Conservation (phyloP, 1,140 invertebrate species). For the Lordiphosa mommai region DNA sequence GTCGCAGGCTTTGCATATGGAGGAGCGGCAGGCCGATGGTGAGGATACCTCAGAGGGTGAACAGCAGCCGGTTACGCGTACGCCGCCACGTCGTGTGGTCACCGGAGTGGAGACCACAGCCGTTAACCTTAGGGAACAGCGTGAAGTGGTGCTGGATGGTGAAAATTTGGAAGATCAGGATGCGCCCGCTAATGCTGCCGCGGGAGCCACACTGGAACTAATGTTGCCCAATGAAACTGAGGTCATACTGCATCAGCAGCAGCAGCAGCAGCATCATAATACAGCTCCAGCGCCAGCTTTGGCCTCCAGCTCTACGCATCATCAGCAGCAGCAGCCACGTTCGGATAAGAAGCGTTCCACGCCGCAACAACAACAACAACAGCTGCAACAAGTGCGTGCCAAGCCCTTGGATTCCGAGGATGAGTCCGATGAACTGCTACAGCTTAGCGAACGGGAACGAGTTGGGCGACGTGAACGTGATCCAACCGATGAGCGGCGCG, state of each 20-base stretch:
- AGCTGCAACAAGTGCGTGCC: background rate
- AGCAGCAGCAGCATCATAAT: background rate
- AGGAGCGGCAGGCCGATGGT: constrained; percentile 75
- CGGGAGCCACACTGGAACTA: background rate
- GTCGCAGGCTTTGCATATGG: constrained; percentile 60
- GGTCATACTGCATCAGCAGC: constrained; percentile 17
- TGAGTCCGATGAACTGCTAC: constrained; percentile 56
- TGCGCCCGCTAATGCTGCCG: background rate
- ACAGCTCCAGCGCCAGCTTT: background rate
- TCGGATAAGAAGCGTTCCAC: constrained; percentile 28
- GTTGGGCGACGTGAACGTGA: constrained; percentile 21
- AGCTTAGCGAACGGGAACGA: constrained; percentile 34
- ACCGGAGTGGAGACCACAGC: constrained; percentile 47
- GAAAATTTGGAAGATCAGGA: constrained; percentile 82
- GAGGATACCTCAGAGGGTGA: constrained; percentile 72
- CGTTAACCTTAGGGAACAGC: constrained; percentile 64
- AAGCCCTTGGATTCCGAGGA: constrained; percentile 52
- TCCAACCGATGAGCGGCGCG: constrained; percentile 34
- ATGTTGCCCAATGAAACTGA: background rate
- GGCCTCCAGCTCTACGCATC: background rate
- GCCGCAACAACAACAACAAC: background rate
- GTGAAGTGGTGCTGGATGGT: constrained; percentile 82
- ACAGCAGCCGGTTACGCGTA: constrained; percentile 26
- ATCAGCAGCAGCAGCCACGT: constrained; percentile 8
- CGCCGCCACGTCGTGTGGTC: constrained; percentile 43